Evolutionary conservation across 1,140 invertebrate species (phyloP).

Genomic region (Drosophila fuyamai): DNA sequence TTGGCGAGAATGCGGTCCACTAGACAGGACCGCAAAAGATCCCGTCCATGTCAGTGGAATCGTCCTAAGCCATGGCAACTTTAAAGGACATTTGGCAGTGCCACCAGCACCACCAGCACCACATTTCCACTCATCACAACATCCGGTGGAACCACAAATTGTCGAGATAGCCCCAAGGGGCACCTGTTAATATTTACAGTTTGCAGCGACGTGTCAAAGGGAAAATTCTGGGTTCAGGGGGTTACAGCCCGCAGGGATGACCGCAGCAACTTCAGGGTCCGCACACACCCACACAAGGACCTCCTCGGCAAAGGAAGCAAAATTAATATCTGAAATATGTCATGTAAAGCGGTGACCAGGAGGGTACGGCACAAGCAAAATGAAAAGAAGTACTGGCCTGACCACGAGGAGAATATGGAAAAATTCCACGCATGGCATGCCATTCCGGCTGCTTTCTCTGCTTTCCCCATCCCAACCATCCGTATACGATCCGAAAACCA

Average conservation of each 20-base stretch:
- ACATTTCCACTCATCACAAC: background rate
- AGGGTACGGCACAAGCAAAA: constrained; percentile 5
- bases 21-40: constrained; percentile 29
- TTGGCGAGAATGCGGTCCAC: constrained; percentile 44
- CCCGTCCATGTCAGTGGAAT: background rate
- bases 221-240: background rate
- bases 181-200: constrained; percentile 46
- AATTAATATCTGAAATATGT: constrained; percentile 72
- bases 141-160: constrained; percentile 1
- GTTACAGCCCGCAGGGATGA: constrained; percentile 19
- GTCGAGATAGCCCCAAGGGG: constrained; percentile 18
- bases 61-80: background rate
- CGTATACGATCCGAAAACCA: background rate
- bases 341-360: background rate
- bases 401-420: constrained; percentile 54
- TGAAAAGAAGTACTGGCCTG: constrained; percentile 5
- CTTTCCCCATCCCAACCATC: background rate
- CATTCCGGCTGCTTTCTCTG: constrained; percentile 3
- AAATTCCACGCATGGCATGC: constrained; percentile 32
- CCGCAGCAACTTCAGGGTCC: constrained; percentile 25
- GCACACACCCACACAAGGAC: constrained; percentile 8
- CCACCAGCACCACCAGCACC: background rate
- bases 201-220: constrained; percentile 27
- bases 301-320: background rate
- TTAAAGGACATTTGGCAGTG: constrained; percentile 25